These are phyloP conservation scores for Montifringilla adamsi DNA, from an alignment of 2,113 vertebrate species.

Conservation along the genomic window DNA sequence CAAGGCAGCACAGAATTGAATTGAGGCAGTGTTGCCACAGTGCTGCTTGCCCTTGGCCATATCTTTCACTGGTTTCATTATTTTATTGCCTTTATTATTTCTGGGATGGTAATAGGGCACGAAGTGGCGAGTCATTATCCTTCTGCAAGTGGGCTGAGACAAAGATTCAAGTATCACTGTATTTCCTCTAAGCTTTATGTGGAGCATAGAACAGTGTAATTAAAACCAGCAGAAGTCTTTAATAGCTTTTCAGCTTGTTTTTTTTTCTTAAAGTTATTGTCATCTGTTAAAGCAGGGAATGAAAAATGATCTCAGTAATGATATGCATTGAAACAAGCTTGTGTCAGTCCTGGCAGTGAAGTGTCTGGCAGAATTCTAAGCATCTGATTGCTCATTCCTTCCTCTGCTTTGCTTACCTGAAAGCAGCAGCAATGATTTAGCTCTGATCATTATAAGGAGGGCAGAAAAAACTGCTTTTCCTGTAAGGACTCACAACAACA, in stretches of 20 bases:
- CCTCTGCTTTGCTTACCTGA: slow-evolving; percentile 15
- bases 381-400: not conserved
- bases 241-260: slow-evolving; percentile 15
- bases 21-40: not conserved
- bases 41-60: slow-evolving; percentile 58
- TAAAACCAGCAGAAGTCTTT: slow-evolving; percentile 32
- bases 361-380: not conserved
- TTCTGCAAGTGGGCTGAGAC: slow-evolving; percentile 35
- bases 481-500: not conserved
- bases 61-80: slow-evolving; percentile 52
- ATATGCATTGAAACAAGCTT: not conserved
- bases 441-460: not conserved
- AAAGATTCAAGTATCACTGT: not conserved
- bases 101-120: slow-evolving; percentile 25
- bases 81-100: slow-evolving; percentile 62
- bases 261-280: slow-evolving; percentile 20
- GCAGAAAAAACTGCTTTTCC: not conserved
- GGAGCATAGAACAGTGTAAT: not conserved
- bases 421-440: not conserved
- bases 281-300: slow-evolving; percentile 10
- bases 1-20: slow-evolving; percentile 7
- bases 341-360: not conserved
- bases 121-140: slow-evolving; percentile 14
- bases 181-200: not conserved
- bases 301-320: not conserved